Percentiles rank a stretch among this genome's conserved stretches.
Evolutionary conservation across 2,888 invertebrate species (phyloP).

Genomic region (Aphodius granarius): DNA sequence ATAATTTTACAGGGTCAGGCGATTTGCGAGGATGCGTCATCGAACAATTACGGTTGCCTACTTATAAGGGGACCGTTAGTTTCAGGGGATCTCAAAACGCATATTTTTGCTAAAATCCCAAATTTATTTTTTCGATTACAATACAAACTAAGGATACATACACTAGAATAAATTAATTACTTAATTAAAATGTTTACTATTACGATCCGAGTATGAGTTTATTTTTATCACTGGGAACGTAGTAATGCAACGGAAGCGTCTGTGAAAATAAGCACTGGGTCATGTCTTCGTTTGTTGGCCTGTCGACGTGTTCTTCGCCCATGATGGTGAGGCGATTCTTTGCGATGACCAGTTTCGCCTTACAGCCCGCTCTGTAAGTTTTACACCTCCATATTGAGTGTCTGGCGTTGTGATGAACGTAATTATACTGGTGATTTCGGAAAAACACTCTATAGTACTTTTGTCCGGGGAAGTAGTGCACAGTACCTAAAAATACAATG

Average conservation of each 20-base stretch:
- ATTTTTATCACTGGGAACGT: background rate
- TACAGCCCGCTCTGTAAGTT: constrained; percentile 40
- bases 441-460: background rate
- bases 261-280: background rate
- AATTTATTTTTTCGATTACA: no score
- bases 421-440: background rate
- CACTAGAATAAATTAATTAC: background rate
- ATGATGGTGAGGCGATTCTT: constrained; percentile 28
- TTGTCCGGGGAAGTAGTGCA: background rate
- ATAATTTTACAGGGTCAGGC: no score
- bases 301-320: background rate
- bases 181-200: no score
- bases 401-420: background rate
- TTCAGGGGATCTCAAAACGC: no score
- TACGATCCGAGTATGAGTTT: background rate
- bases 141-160: background rate
- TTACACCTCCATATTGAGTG: constrained; percentile 32
- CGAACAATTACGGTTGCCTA: no score
- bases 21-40: no score
- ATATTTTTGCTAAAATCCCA: no score
- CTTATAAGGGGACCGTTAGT: no score
- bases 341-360: constrained; percentile 35
- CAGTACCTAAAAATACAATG: constrained; percentile 8
- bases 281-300: background rate
- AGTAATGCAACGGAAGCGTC: background rate